Evolutionary conservation across 2,797 vertebrate species (phyloP).

Genomic region (Hyperoplus immaculatus): DNA sequence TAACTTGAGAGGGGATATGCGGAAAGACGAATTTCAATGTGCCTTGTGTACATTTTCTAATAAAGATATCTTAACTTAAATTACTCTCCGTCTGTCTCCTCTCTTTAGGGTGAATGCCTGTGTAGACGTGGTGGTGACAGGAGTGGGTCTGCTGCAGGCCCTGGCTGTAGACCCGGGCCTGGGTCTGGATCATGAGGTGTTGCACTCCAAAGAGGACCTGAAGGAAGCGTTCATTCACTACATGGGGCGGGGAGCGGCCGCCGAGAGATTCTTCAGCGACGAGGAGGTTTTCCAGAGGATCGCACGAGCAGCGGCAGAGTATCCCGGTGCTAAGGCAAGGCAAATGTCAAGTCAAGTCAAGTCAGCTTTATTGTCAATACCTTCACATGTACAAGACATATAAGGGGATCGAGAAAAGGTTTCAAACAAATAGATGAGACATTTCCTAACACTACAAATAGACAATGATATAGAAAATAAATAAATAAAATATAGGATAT

Average conservation of each 20-base stretch:
- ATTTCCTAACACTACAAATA: too few relatives aligned
- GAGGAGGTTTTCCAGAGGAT: slow-evolving; percentile 88
- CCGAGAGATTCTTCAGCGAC: slow-evolving; percentile 95
- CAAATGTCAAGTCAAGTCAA: neutral
- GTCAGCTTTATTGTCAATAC: too few relatives aligned
- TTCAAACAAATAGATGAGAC: too few relatives aligned
- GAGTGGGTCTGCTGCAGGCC: slow-evolving; percentile 92
- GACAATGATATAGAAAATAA: too few relatives aligned
- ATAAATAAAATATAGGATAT: too few relatives aligned
- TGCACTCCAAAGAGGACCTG: slow-evolving; percentile 89
- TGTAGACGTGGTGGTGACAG: slow-evolving; percentile 95
- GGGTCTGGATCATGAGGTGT: slow-evolving; percentile 88
- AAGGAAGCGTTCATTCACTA: slow-evolving; percentile 92
- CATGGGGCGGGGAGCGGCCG: slow-evolving; percentile 93
- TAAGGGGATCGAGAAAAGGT: too few relatives aligned
- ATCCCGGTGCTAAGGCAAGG: slow-evolving; percentile 92
- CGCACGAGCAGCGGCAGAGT: slow-evolving; percentile 88
- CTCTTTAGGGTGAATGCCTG: slow-evolving; percentile 93
- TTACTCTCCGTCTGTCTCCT: neutral
- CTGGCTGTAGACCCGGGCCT: slow-evolving; percentile 88
- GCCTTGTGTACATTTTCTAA: too few relatives aligned
- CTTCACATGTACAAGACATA: too few relatives aligned
- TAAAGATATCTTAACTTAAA: too few relatives aligned
- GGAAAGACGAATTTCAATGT: too few relatives aligned
- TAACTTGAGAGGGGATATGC: too few relatives aligned